Evolutionary conservation across 2,797 vertebrate genomes (phyloP), one percentile per base, ranked within the genome.

Genomic region (Neomorphus geoffroyi): DNA sequence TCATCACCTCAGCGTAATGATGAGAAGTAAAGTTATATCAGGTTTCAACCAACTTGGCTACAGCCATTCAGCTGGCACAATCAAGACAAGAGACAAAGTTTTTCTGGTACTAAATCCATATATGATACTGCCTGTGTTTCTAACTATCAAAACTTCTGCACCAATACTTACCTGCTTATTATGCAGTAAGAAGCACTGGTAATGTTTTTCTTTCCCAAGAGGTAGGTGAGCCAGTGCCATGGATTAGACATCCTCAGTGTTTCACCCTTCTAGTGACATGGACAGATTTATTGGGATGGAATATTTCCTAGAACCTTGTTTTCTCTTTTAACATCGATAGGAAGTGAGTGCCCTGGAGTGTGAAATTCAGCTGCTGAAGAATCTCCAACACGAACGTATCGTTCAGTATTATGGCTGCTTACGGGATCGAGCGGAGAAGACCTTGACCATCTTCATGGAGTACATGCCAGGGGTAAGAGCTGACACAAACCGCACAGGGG

Each of bases 381-480:
- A 99, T 39, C 98, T 99, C 66, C 99, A 99, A 88, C 99, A 99
- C 0, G 99, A 99, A 39, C 98, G 99, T 7, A 99, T 99, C 3
- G 99, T 99, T 79, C 99, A 99, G 96, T 99, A 99, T 94, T 99
- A 99, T 0, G 99, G 99, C 95, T 99, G 99, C 85, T 97, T 99
- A 95, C 98, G 99, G 96, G 99, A 99, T 94, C 98, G 98, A 85
- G 98, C 98, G 1, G 99, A 99, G 97, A 99, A 99, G 97, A 99
- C 99, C 11, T 98, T 99, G 92, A 99, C 99, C 61, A 99, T 99
- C 96, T 99, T 99, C 96, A 99, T 99, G 99, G 99, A 99, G 98
- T 99, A 99, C 97, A 99, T 99, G 99, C 99, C 99, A 3, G 99
- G 99, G 98, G 99, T 99, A 96, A 97, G 98, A 85, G 69, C 37